Conservation (phyloP, 1,140 invertebrate genomes). For the Hormaphis cornu region DNA sequence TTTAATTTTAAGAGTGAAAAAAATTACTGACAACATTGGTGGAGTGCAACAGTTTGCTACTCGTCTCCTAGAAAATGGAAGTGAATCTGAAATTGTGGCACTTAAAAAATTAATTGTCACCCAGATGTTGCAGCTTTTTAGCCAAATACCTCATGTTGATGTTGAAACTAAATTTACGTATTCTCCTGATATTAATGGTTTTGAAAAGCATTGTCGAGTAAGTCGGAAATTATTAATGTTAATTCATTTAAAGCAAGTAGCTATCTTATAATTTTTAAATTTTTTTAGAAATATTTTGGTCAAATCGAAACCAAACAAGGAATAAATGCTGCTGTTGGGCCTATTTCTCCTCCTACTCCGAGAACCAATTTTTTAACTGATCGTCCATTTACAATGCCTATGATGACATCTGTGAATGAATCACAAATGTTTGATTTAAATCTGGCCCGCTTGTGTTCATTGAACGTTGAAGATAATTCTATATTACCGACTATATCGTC, state of each 20-base stretch:
- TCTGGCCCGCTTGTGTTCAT: conserved; percentile 65
- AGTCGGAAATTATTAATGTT: not conserved
- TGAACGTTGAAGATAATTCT: conserved; percentile 55
- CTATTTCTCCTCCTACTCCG: conserved; percentile 24
- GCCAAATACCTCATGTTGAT: conserved; percentile 68
- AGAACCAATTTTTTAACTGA: conserved; percentile 28
- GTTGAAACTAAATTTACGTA: conserved; percentile 50
- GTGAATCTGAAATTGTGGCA: conserved; percentile 69
- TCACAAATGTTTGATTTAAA: conserved; percentile 55
- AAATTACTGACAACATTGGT: conserved; percentile 69
- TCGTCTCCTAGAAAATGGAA: conserved; percentile 67
- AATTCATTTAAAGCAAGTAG: not conserved
- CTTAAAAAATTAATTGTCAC: conserved; percentile 64
- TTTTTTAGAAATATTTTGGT: conserved; percentile 25
- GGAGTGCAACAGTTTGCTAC: conserved; percentile 74
- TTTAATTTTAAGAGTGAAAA: conserved; percentile 52
- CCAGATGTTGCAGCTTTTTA: conserved; percentile 66
- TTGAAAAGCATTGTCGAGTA: conserved; percentile 17
- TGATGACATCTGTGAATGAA: not conserved
- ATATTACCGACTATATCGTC: conserved; percentile 43
- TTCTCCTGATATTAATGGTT: conserved; percentile 7
- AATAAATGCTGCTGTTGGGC: not conserved
- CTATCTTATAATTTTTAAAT: not conserved
- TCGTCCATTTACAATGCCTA: not conserved
- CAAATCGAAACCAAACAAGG: conserved; percentile 8